phyloP scores from a whole-genome alignment of 2,113 vertebrate species.

The Osmerus mordax region DNA sequence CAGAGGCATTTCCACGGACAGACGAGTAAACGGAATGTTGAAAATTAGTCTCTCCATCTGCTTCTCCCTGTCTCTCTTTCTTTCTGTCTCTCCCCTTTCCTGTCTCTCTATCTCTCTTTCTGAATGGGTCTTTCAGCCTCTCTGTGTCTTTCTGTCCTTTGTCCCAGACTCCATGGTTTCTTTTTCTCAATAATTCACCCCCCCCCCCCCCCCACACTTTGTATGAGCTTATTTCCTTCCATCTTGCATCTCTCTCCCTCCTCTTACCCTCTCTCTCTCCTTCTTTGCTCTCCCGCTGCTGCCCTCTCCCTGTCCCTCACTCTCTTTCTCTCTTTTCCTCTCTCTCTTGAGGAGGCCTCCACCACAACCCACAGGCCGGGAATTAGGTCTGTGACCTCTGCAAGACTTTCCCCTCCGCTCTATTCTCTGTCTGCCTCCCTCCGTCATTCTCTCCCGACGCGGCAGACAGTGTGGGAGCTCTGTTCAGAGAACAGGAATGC shows the following conservation, averaged over 20 bases:
- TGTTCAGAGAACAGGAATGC: constrained; percentile 67
- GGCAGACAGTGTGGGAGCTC: constrained; percentile 66
- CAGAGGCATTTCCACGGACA: not conserved
- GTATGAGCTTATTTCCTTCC: no score
- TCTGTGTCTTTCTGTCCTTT: not conserved
- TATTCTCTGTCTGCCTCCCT: constrained; percentile 39
- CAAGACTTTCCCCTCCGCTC: constrained; percentile 46
- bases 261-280: constrained; percentile 4
- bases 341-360: constrained; percentile 21
- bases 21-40: no score
- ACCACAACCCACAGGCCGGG: constrained; percentile 48
- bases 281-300: constrained; percentile 41
- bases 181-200: no score
- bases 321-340: constrained; percentile 32
- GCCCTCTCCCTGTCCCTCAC: constrained; percentile 30
- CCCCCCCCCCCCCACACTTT: no score
- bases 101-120: constrained; percentile 4
- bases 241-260: not conserved
- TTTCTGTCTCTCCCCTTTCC: not conserved
- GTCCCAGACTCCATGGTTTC: no score
- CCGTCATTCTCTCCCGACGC: constrained; percentile 14
- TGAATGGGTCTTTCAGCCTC: not conserved
- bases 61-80: constrained; percentile 5
- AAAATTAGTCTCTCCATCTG: not conserved
- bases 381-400: constrained; percentile 59